phyloP scores from a whole-genome alignment of 1,140 invertebrate genomes.

The Leptinotarsa texana region DNA sequence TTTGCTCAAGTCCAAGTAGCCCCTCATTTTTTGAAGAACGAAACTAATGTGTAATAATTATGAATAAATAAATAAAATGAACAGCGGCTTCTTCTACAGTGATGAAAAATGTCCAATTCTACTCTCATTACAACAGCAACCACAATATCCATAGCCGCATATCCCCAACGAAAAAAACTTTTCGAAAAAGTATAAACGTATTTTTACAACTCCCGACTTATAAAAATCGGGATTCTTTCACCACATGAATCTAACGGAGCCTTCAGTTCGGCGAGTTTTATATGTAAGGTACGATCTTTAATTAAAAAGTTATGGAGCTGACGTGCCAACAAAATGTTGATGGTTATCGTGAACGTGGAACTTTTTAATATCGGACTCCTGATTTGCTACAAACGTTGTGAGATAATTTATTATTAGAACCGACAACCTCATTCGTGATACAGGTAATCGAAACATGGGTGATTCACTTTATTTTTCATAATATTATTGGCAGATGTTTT shows the following conservation, averaged over 20 bases:
- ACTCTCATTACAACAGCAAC: no score
- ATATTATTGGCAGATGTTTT: no score
- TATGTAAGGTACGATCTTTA: background rate
- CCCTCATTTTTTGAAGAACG: no score
- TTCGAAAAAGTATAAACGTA: no score
- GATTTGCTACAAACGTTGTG: constrained; percentile 5
- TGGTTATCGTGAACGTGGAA: background rate
- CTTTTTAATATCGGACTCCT: background rate
- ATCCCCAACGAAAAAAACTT: no score
- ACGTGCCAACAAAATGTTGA: constrained; percentile 1
- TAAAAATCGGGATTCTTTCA: background rate
- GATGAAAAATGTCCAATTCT: no score
- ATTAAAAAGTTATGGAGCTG: constrained; percentile 3
- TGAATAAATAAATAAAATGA: no score
- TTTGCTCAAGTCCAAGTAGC: no score
- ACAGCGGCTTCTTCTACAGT: no score
- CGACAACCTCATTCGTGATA: background rate
- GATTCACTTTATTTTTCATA: no score
- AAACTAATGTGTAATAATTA: no score
- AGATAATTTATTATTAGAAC: background rate
- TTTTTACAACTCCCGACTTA: background rate
- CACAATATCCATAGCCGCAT: no score
- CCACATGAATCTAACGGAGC: background rate
- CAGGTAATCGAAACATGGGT: background rate
- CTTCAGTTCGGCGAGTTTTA: background rate